Evolutionary conservation across 2,797 vertebrate genomes (phyloP).

Genomic region (Nothura maculosa): DNA sequence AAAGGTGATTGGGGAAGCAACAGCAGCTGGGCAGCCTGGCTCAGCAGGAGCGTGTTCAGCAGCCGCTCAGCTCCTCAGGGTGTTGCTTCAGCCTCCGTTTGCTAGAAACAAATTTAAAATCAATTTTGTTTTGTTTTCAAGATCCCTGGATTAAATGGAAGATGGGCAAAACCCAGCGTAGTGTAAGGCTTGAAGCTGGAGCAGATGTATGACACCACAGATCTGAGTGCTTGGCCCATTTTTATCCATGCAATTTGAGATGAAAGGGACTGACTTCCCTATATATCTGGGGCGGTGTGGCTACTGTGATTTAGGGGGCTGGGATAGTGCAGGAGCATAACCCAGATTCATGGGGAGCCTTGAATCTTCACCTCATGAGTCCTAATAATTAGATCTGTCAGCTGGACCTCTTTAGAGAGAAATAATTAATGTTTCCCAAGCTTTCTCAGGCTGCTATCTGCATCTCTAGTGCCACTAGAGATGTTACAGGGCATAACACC

Average conservation of each 20-base stretch:
- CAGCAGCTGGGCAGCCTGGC: neutral
- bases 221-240: neutral
- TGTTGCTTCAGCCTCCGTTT: constrained; percentile 8
- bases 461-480: neutral
- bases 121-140: neutral
- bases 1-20: neutral
- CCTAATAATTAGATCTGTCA: neutral
- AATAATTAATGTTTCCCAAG: neutral
- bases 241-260: neutral
- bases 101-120: neutral
- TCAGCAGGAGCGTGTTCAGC: neutral
- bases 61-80: neutral
- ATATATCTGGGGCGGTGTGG: rapidly evolving
- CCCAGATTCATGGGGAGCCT: neutral
- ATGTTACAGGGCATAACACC: neutral
- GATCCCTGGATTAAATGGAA: neutral
- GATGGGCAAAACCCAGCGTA: neutral
- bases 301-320: neutral
- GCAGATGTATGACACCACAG: neutral
- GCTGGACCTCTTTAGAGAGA: neutral
- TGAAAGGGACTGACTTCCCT: neutral
- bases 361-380: rapidly evolving
- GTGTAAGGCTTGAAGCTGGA: neutral
- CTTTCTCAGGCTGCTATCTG: neutral
- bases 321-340: neutral